Evolutionary conservation across 23 tunicate genomes (phyloP).

Genomic region (Clavelina lepadiformis): DNA sequence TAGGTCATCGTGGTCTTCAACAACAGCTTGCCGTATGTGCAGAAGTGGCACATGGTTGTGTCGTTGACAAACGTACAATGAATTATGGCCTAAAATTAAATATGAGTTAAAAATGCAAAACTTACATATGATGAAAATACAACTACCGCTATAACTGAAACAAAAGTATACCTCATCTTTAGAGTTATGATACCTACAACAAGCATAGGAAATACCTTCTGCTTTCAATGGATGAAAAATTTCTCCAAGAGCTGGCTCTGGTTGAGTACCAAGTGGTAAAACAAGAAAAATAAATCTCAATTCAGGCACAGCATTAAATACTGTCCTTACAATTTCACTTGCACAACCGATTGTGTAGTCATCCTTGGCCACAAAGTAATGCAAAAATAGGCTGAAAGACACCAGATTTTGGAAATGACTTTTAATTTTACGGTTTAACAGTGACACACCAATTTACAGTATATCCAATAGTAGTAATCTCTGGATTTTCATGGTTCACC

Average conservation of each 20-base stretch:
- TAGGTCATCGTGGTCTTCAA: slow-evolving; percentile 93
- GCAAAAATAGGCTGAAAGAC: slow-evolving; percentile 58
- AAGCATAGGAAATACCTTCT: too few species aligned
- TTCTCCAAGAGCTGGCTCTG: slow-evolving; percentile 73
- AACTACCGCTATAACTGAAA: neutral
- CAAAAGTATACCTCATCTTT: too few species aligned
- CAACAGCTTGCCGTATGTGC: slow-evolving; percentile 78
- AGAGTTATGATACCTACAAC: too few species aligned
- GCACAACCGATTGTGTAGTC: slow-evolving; percentile 87
- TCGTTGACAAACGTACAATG: slow-evolving; percentile 62
- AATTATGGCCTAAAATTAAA: slow-evolving; percentile 15
- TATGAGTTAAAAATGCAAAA: neutral
- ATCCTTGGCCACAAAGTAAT: slow-evolving; percentile 76
- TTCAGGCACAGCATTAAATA: slow-evolving; percentile 88
- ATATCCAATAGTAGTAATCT: neutral
- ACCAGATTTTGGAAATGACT: neutral
- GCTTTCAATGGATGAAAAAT: slow-evolving; percentile 47
- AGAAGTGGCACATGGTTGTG: slow-evolving; percentile 85
- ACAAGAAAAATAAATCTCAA: slow-evolving; percentile 57
- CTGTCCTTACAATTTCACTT: slow-evolving; percentile 79
- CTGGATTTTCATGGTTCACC: slow-evolving; percentile 19
- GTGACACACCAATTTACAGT: neutral
- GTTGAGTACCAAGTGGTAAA: slow-evolving; percentile 26
- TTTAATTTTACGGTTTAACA: neutral
- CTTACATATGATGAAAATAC: neutral